Evolutionary conservation across 2,797 vertebrate species (phyloP).

Genomic region (Sparus aurata): DNA sequence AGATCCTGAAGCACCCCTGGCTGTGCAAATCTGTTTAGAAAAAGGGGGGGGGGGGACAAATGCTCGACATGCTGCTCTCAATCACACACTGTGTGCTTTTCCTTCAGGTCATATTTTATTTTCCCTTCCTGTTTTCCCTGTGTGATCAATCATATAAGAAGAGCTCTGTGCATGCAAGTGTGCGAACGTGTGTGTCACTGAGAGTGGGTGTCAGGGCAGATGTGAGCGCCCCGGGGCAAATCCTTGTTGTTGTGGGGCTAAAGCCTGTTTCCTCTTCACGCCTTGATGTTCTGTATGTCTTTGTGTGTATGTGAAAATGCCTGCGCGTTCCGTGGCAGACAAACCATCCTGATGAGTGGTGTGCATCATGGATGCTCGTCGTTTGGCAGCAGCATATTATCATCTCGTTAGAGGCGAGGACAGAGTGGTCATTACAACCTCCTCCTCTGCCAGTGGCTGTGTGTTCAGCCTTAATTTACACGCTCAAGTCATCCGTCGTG

Average conservation of each 20-base stretch:
- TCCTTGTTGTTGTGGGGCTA: conserved; percentile 50
- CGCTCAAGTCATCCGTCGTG: conserved; percentile 60
- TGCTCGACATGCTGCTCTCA: conserved; percentile 60
- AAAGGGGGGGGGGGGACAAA: neutral
- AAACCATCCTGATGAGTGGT: conserved; percentile 57
- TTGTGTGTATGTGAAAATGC: conserved; percentile 21
- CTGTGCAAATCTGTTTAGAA: conserved; percentile 68
- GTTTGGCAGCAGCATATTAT: conserved; percentile 76
- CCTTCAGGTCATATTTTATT: conserved; percentile 64
- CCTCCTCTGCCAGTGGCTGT: conserved; percentile 62
- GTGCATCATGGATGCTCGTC: conserved; percentile 65
- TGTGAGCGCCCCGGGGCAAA: conserved; percentile 53
- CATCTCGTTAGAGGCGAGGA: conserved; percentile 79
- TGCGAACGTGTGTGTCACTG: conserved; percentile 54
- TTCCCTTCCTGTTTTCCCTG: conserved; percentile 55
- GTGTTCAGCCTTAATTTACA: conserved; percentile 65
- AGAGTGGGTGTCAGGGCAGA: conserved; percentile 73
- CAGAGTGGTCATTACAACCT: conserved; percentile 75
- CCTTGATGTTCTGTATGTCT: conserved; percentile 40
- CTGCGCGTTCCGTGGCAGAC: conserved; percentile 37
- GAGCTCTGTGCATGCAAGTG: conserved; percentile 57
- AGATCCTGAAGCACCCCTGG: conserved; percentile 68
- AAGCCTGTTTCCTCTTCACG: conserved; percentile 66
- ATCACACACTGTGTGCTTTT: conserved; percentile 64
- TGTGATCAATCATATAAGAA: conserved; percentile 79